These are phyloP conservation scores for Equus quagga DNA, from an alignment of 2,113 vertebrate species.

Conservation along the genomic window DNA sequence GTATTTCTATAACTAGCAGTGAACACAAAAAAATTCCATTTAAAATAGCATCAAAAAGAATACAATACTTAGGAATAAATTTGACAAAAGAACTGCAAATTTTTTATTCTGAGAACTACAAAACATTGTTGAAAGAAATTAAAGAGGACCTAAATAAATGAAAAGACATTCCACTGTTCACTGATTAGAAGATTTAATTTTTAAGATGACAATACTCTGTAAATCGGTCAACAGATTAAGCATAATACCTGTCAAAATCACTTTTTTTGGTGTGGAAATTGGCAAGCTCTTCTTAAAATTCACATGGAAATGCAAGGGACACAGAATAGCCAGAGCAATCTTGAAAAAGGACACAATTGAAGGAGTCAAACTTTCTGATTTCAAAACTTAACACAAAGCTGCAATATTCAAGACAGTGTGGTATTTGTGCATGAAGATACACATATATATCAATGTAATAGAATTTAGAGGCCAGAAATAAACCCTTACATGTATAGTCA, in stretches of 20 bases:
- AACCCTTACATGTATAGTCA: background rate
- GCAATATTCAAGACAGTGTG: background rate
- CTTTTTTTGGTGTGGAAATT: background rate
- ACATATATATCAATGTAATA: background rate
- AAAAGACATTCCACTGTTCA: background rate
- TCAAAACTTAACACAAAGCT: background rate
- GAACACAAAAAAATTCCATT: background rate
- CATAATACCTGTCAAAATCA: background rate
- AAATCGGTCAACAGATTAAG: background rate
- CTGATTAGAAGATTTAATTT: background rate
- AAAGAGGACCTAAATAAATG: background rate
- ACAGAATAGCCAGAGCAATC: background rate
- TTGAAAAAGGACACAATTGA: background rate
- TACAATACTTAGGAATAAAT: background rate
- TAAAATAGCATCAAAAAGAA: background rate
- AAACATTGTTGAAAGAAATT: conserved; percentile 1
- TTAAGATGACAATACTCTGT: background rate
- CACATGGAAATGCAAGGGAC: background rate
- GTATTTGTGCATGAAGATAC: background rate
- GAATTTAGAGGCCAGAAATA: background rate
- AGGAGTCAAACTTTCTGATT: background rate
- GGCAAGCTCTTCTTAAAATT: background rate
- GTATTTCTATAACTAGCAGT: background rate
- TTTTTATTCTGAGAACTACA: background rate
- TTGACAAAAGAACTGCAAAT: background rate